Percentiles rank a stretch among this genome's conserved stretches.
Evolutionary conservation across 2,113 vertebrate genomes (phyloP).

Genomic region (Marmota monax): DNA sequence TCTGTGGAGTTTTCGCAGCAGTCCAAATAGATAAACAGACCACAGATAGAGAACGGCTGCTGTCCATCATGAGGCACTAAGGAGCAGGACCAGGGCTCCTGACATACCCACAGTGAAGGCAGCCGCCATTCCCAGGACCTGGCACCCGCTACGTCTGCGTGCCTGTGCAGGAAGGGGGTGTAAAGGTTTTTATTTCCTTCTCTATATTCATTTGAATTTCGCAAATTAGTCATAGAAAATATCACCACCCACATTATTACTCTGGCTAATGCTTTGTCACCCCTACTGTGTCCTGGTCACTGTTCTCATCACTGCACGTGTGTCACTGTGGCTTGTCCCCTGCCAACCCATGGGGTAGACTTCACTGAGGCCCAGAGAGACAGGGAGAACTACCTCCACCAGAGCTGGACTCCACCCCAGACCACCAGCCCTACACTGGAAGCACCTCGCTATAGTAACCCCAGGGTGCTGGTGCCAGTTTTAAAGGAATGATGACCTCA

Average conservation of each 20-base stretch:
- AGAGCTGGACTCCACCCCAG: not conserved
- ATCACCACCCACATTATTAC: not conserved
- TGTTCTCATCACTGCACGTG: not conserved
- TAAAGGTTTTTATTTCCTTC: not conserved
- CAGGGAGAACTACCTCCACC: not conserved
- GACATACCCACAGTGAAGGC: no score
- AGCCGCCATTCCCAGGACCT: rapidly evolving
- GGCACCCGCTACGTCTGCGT: rapidly evolving
- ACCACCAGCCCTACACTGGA: not conserved
- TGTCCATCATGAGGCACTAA: no score
- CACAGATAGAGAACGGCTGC: not conserved
- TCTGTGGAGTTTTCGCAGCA: not conserved
- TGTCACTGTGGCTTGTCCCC: not conserved
- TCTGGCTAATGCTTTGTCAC: not conserved
- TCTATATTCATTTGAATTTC: not conserved
- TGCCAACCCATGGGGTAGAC: rapidly evolving
- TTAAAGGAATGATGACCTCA: not conserved
- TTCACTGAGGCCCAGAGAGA: not conserved
- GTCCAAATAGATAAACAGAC: not conserved
- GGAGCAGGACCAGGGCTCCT: not conserved
- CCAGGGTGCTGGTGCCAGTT: not conserved
- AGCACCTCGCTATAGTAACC: not conserved
- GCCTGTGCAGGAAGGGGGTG: rapidly evolving
- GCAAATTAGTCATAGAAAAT: not conserved
- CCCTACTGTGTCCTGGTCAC: not conserved